These are phyloP conservation scores for Ommatoiulus sabulosus DNA, from an alignment of 2,888 invertebrate species.

Conservation along the genomic window DNA sequence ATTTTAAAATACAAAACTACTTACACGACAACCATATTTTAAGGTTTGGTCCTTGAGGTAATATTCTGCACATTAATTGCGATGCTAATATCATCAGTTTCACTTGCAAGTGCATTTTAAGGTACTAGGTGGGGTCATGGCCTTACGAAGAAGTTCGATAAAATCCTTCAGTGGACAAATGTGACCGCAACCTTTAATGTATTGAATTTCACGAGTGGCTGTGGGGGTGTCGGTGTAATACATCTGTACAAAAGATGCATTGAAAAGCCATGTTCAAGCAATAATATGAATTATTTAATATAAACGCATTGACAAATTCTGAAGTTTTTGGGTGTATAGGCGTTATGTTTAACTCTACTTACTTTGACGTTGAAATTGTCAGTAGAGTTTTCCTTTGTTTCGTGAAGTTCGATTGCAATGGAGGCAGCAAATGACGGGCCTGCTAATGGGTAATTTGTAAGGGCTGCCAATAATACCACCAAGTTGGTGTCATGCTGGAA, in stretches of 20 bases:
- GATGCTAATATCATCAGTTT: not conserved
- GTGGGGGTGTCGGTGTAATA: not conserved
- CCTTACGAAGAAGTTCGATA: not conserved
- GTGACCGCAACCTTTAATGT: not conserved
- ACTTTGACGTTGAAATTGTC: not conserved
- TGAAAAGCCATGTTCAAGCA: not conserved
- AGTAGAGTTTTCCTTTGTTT: not conserved
- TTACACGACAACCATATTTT: too few relatives aligned
- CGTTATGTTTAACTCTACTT: too few relatives aligned
- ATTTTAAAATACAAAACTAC: too few relatives aligned
- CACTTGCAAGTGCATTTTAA: not conserved
- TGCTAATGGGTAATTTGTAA: not conserved
- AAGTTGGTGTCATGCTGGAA: conserved; percentile 35
- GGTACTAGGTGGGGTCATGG: not conserved
- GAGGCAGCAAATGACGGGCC: not conserved
- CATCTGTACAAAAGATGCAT: not conserved
- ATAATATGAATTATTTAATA: not conserved
- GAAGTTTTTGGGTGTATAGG: not conserved
- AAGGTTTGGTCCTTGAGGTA: too few relatives aligned
- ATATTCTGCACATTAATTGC: too few relatives aligned
- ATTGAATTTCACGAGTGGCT: not conserved
- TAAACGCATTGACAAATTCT: not conserved
- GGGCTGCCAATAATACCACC: not conserved
- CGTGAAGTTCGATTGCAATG: conserved; percentile 3
- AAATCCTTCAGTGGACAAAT: conserved; percentile 21